Evolutionary conservation across 2,113 vertebrate species (phyloP), one percentile per base, ranked within the genome.

Genomic region (Archocentrus centrarchus): DNA sequence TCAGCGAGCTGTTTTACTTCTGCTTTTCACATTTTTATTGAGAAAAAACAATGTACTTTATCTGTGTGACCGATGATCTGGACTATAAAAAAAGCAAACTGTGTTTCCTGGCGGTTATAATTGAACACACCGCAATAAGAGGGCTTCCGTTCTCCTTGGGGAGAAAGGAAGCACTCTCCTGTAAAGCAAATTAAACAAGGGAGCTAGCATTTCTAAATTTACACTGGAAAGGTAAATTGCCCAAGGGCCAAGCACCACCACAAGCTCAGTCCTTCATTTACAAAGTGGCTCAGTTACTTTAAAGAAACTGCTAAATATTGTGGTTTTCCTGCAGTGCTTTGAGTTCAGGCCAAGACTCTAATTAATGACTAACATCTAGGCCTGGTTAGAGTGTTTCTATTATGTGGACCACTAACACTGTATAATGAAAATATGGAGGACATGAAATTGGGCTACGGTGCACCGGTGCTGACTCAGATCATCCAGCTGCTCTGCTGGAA

Each of bases 121-220:
- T 81, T 61, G 84, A 83, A 53, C 35, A 17, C 68, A 53, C 44
- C 3, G 6, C 44, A 0, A 0, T 4, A 15, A 10, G 64, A 47
- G 44, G 50, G 24, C 27, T 32, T 70, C 64, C 47, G 11, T 24
- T 59, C 57, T 88, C 88, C 75, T 76, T 10, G 6, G 83, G 77
- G 90, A 84, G 11, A 39, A n/a, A 35, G 77, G 73, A 90, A 86
- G 84, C 84, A 87, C 80, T 86, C 81, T 64, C 53, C 58, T 88
- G 83, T 86, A 75, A 82, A 86, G 86, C 50, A 92, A 91, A 93
- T 85, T 75, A 79, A 86, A 91, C 80, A 86, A 80, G 66, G 79
- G 39, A 82, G 44, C 50, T 4, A 64, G 79, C 15, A 1, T 79
- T 86, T 89, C 63, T 90, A 81, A 82, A 91, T 86, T 90, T 88